Conservation (phyloP, 2,888 invertebrate genomes). For the Octodonta nipae region DNA sequence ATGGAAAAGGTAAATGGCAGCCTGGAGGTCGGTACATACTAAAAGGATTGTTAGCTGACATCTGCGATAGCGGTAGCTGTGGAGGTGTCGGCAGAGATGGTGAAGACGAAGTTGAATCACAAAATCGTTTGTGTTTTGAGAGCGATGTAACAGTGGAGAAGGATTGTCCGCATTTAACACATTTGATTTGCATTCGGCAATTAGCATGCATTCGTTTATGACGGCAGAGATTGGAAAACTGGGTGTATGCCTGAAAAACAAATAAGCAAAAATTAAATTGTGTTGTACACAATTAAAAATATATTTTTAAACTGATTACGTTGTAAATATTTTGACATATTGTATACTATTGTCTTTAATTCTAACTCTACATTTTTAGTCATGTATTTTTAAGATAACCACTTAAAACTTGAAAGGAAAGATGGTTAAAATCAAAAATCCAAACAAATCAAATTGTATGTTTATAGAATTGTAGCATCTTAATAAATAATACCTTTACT, state of each 20-base stretch:
- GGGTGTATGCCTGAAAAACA: slow-evolving; percentile 76
- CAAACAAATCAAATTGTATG: too few species aligned
- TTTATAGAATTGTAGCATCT: too few species aligned
- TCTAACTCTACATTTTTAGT: not conserved
- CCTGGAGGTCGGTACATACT: slow-evolving; percentile 57
- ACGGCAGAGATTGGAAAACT: slow-evolving; percentile 98
- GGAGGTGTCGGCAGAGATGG: slow-evolving; percentile 28
- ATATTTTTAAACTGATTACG: too few species aligned
- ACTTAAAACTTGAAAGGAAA: too few species aligned
- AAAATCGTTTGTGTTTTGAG: slow-evolving; percentile 91
- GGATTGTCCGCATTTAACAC: slow-evolving; percentile 84
- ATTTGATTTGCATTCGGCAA: slow-evolving; percentile 87
- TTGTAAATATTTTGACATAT: too few species aligned
- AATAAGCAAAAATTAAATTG: slow-evolving; percentile 6
- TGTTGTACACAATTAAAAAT: not conserved
- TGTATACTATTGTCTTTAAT: too few species aligned
- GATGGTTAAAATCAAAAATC: too few species aligned
- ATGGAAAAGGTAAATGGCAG: slow-evolving; percentile 41
- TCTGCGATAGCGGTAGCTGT: slow-evolving; percentile 26
- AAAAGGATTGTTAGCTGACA: slow-evolving; percentile 42
- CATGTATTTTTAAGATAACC: too few species aligned
- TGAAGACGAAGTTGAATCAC: slow-evolving; percentile 61
- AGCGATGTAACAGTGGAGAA: slow-evolving; percentile 85
- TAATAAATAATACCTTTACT: too few species aligned
- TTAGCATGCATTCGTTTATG: slow-evolving; percentile 98